These are phyloP conservation scores for Poeciliopsis turneri DNA, from an alignment of 2,797 vertebrate species.

Conservation along the genomic window DNA sequence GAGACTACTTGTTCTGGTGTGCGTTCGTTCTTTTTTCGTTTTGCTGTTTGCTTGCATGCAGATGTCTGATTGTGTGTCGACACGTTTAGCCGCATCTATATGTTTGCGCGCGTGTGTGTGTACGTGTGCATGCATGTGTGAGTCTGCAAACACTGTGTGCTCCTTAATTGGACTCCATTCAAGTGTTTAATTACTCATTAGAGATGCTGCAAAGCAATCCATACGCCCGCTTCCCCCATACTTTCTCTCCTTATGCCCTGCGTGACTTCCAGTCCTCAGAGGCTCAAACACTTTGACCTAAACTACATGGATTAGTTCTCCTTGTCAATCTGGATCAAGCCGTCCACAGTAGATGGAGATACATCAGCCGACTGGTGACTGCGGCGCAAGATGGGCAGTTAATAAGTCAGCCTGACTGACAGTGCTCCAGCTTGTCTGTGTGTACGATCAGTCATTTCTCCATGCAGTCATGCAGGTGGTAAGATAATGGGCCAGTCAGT, in stretches of 20 bases:
- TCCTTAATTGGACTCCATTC: constrained; percentile 77
- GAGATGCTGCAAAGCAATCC: constrained; percentile 73
- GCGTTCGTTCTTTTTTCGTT: constrained; percentile 18
- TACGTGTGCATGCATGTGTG: constrained; percentile 6
- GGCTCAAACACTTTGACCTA: constrained; percentile 70
- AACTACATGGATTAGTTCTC: constrained; percentile 76
- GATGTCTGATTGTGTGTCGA: constrained; percentile 37
- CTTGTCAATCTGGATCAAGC: constrained; percentile 76
- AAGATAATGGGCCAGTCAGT: constrained; percentile 37
- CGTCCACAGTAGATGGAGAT: constrained; percentile 60
- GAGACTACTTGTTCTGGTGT: constrained; percentile 26
- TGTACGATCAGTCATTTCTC: constrained; percentile 29
- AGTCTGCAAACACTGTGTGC: constrained; percentile 47
- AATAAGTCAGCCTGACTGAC: constrained; percentile 56
- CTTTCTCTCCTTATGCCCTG: constrained; percentile 43
- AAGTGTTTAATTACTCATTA: constrained; percentile 80
- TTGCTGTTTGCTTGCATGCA: constrained; percentile 47
- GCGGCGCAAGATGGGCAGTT: constrained; percentile 40
- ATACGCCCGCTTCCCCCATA: constrained; percentile 52
- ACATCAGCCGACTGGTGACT: constrained; percentile 35
- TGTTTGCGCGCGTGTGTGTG: constrained; percentile 7
- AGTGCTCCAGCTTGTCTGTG: constrained; percentile 32
- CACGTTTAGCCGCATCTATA: constrained; percentile 15
- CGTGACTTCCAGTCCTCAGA: constrained; percentile 52
- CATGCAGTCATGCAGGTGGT: constrained; percentile 14